Base-by-base conservation (phyloP, 2,797 vertebrate species). In the Varecia variegata region DNA sequence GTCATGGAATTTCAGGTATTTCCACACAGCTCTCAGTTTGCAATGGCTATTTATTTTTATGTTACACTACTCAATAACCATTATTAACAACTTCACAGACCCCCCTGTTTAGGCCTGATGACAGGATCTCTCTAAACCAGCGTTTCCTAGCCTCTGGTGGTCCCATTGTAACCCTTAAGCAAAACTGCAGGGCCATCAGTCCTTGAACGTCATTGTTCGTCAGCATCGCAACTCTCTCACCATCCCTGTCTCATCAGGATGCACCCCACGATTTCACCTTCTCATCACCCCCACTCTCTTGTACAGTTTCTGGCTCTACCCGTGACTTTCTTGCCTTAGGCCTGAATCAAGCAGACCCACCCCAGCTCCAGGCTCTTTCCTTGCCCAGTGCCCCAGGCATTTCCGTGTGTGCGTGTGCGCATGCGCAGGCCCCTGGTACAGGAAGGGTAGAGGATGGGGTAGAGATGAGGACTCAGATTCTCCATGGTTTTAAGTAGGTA, bases 1-100 rank as follows among this genome's bases (percentile, higher is more conserved):
- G 27, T 54, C 32, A 12, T 76, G 21, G 56, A 83, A 87, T 67
- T 93, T 92, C 60, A 56, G 79, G 7, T 21, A 65, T 93, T 83
- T 58, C 56, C 60, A 52, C 23, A 23, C 17, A 83, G 62, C 67
- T 73, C 12, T 12, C 50, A 71, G 17, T 50, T 76, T 77, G 8
- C 35, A 27, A 25, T 35, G 21, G 4, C 2, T 67, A 25, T 45
- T 95, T 76, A 20, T 90, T 86, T 67, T 92, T 65, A 62, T 30
- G 27, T 62, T 12, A 52, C 68, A 60, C 38, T 62, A 25, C 32
- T 43, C 2, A 1, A n/a, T 40, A 14, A 38, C 32, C 7, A 20
- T 27, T 54, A 13, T 43, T 56, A 91, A 93, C 62, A 81, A 80
- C 20, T 60, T 82, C 27, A 56, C 25, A 47, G 47, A 5, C 15